Percentiles rank a stretch among this genome's conserved stretches.
Conservation (phyloP, 2,888 invertebrate genomes). For the Brenthis ino region DNA sequence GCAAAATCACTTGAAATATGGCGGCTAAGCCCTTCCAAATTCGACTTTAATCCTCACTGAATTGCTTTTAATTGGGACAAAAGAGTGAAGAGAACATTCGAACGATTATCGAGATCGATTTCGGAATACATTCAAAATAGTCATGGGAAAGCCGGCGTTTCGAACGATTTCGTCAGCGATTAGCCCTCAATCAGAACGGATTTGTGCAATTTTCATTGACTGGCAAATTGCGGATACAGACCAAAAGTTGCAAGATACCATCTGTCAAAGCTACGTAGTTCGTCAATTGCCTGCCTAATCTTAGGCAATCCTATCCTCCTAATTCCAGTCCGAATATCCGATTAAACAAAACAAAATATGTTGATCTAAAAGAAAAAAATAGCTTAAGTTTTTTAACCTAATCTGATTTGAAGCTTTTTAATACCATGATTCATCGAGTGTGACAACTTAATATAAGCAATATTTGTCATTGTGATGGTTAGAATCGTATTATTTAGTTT, state of each 20-base stretch:
- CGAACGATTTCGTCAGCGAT: constrained; percentile 59
- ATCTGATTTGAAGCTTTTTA: constrained; percentile 21
- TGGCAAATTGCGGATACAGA: constrained; percentile 64
- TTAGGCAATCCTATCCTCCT: constrained; percentile 35
- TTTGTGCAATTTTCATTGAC: constrained; percentile 80
- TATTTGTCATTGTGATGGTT: not conserved
- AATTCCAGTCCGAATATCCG: constrained; percentile 14
- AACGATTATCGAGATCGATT: constrained; percentile 60
- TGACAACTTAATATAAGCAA: constrained; percentile 9
- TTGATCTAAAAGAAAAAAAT: not conserved
- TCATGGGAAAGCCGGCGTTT: constrained; percentile 70
- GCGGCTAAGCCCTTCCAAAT: constrained; percentile 56
- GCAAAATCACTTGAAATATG: constrained; percentile 69
- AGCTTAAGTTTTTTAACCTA: constrained; percentile 6
- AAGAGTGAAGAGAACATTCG: constrained; percentile 50
- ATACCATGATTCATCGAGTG: constrained; percentile 13
- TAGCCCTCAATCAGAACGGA: constrained; percentile 71
- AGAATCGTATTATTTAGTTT: constrained; percentile 4
- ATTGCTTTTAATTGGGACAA: constrained; percentile 74
- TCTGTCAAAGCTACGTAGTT: constrained; percentile 44
- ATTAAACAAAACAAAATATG: constrained; percentile 16
- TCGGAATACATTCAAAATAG: constrained; percentile 63
- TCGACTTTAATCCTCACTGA: constrained; percentile 63
- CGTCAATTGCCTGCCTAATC: constrained; percentile 36
- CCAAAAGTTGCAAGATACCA: constrained; percentile 44